These are phyloP conservation scores for Amblyteles armatorius DNA, from an alignment of 2,888 invertebrate genomes.

Conservation along the genomic window DNA sequence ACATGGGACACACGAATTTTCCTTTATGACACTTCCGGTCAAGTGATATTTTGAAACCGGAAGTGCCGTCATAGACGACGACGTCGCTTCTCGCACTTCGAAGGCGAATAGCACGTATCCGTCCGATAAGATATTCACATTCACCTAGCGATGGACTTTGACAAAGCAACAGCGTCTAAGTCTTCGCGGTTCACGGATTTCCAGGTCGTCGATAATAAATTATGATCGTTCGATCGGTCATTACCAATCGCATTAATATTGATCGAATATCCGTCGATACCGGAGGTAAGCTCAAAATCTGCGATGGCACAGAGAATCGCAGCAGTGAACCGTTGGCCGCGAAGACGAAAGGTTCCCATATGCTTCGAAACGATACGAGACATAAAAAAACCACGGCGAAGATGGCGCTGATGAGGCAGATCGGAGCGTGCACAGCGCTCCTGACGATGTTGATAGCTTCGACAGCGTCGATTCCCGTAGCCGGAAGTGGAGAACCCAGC, in stretches of 20 bases:
- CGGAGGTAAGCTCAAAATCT: neutral
- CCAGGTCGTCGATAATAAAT: conserved; percentile 8
- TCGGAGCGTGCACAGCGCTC: neutral
- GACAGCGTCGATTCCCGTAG: neutral
- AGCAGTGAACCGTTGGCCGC: neutral
- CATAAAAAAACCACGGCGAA: neutral
- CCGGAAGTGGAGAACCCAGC: neutral
- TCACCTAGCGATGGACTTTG: neutral
- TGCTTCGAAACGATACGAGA: neutral
- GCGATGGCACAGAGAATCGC: neutral
- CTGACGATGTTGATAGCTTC: conserved; percentile 22
- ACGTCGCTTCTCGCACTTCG: too few species aligned
- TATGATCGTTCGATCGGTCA: conserved; percentile 7
- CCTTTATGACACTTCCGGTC: too few species aligned
- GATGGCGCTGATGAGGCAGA: neutral
- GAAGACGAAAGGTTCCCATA: neutral
- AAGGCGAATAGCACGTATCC: too few species aligned
- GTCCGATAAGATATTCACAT: too few species aligned
- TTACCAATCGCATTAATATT: conserved; percentile 30
- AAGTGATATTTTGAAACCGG: too few species aligned
- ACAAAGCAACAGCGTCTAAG: neutral
- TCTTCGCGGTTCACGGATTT: neutral
- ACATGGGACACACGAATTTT: conserved; percentile 24
- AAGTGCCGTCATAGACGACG: too few species aligned
- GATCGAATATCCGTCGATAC: neutral